These are phyloP conservation scores for Leptoteleia sp. DNA, from an alignment of 1,140 invertebrate species.

Conservation along the genomic window DNA sequence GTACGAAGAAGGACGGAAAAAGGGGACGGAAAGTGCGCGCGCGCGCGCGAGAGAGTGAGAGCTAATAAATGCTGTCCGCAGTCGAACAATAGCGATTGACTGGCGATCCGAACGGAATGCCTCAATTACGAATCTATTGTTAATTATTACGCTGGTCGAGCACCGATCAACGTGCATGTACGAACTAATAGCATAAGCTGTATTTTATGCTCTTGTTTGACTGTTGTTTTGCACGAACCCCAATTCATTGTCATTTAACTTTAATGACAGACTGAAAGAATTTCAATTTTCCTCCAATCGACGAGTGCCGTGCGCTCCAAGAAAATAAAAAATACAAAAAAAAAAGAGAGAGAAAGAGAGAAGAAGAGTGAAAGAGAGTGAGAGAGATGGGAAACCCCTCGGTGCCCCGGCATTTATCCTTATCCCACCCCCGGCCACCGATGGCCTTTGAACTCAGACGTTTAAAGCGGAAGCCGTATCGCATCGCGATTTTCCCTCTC, in stretches of 20 bases:
- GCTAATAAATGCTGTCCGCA: conserved; percentile 70
- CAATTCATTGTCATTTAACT: conserved; percentile 49
- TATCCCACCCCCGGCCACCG: no score
- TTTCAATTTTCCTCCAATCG: conserved; percentile 19
- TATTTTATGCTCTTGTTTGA: conserved; percentile 60
- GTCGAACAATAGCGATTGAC: conserved; percentile 68
- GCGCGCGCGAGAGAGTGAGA: conserved; percentile 52
- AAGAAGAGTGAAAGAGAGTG: no score
- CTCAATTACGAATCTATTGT: conserved; percentile 74
- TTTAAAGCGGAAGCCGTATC: no score
- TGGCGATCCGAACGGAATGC: conserved; percentile 69
- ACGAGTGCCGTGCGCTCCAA: conserved; percentile 3
- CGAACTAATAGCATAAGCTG: conserved; percentile 62
- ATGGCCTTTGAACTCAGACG: no score
- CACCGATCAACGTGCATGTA: conserved; percentile 63
- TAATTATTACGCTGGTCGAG: conserved; percentile 71
- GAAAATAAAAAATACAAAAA: conserved; percentile 14
- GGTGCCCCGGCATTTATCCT: no score
- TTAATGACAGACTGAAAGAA: conserved; percentile 51
- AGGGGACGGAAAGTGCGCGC: conserved; percentile 43
- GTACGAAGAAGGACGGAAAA: conserved; percentile 35
- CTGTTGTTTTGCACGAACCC: conserved; percentile 49
- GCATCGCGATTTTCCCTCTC: no score
- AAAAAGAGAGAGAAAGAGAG: no score
- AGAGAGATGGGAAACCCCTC: no score